Conservation (phyloP, 2,888 invertebrate genomes). For the Nebria salina region DNA sequence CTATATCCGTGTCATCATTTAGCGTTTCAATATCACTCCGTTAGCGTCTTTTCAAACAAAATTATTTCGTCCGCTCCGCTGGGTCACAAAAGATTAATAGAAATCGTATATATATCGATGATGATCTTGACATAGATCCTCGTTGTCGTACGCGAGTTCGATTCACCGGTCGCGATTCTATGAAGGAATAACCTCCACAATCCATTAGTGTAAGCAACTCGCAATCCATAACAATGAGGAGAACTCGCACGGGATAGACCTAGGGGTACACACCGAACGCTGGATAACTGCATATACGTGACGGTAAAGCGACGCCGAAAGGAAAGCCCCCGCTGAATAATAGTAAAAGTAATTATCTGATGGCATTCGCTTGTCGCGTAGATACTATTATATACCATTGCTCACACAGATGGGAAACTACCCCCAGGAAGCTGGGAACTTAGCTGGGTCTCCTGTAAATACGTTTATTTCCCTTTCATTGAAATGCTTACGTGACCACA, state of each 20-base stretch:
- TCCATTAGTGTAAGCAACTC: slow-evolving; percentile 14
- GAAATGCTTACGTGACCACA: slow-evolving; percentile 43
- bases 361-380: slow-evolving; percentile 27
- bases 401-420: background rate
- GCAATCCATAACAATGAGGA: slow-evolving; percentile 29
- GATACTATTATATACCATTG: background rate
- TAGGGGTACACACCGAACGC: background rate
- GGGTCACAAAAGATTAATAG: background rate
- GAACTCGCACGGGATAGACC: background rate
- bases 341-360: slow-evolving; percentile 36
- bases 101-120: background rate
- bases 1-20: background rate
- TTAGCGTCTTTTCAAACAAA: background rate
- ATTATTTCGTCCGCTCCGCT: background rate
- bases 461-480: slow-evolving; percentile 40
- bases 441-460: slow-evolving; percentile 8
- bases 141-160: background rate
- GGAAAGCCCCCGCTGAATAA: slow-evolving; percentile 12
- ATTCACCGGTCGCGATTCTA: background rate
- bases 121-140: background rate
- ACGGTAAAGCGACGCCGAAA: background rate
- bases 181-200: background rate
- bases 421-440: background rate
- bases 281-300: slow-evolving; percentile 16
- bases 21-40: background rate